phyloP scores from a whole-genome alignment of 2,888 invertebrate species.

The Harpagoxenus sublaevis region DNA sequence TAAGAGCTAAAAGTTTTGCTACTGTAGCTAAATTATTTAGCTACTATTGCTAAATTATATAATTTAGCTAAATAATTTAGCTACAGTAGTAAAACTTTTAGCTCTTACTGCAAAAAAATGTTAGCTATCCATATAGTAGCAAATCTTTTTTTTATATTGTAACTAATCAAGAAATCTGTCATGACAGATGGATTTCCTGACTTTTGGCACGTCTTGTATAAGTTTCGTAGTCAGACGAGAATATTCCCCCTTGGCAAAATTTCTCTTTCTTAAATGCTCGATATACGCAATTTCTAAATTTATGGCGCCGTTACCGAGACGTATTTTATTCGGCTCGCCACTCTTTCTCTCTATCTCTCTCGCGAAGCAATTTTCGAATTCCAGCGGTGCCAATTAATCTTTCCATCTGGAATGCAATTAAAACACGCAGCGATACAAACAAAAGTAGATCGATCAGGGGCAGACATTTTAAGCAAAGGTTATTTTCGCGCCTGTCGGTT shows the following conservation, averaged over 20 bases:
- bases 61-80: too few relatives aligned
- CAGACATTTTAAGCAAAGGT: neutral
- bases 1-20: too few relatives aligned
- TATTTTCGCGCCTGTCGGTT: neutral
- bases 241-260: neutral
- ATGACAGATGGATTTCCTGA: neutral
- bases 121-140: too few relatives aligned
- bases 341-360: constrained; percentile 15
- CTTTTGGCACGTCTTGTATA: neutral
- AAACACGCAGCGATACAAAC: constrained; percentile 44
- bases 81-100: too few relatives aligned
- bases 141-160: too few relatives aligned
- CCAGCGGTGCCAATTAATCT: constrained; percentile 52
- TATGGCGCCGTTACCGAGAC: constrained; percentile 38
- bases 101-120: too few relatives aligned
- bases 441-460: constrained; percentile 33
- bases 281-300: constrained; percentile 38
- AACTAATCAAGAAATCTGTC: neutral
- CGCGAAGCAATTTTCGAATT: constrained; percentile 37
- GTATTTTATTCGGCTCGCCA: constrained; percentile 30
- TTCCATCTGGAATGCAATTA: constrained; percentile 50
- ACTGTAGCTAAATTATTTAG: too few relatives aligned
- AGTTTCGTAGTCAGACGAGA: neutral
- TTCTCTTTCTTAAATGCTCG: constrained; percentile 19
- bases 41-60: too few relatives aligned